Evolutionary conservation across 2,888 invertebrate genomes (phyloP).

Genomic region (Stenichneumon culpator): DNA sequence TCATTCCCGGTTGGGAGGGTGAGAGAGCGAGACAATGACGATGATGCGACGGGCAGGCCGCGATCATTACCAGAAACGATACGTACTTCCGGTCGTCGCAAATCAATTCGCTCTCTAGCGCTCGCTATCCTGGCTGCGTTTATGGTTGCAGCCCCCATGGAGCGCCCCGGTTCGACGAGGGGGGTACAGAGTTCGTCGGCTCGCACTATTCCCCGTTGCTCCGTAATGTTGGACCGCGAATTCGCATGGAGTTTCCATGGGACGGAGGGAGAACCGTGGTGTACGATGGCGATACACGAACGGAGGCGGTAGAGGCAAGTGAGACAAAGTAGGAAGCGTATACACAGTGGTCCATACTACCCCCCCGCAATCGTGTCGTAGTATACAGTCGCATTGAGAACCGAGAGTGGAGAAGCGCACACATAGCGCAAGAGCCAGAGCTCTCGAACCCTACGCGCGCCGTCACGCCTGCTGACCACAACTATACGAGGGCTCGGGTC

Average conservation of each 20-base stretch:
- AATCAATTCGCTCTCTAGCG: constrained; percentile 81
- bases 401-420: constrained; percentile 56
- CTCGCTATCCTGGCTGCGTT: constrained; percentile 73
- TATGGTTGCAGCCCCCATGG: constrained; percentile 82
- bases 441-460: constrained; percentile 76
- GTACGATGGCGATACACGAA: constrained; percentile 50
- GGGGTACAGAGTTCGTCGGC: constrained; percentile 35
- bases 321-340: constrained; percentile 15
- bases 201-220: constrained; percentile 64
- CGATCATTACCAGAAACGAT: constrained; percentile 84
- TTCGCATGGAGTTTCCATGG: constrained; percentile 46
- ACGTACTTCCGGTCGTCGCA: constrained; percentile 82
- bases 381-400: constrained; percentile 40
- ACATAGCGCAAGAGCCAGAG: constrained; percentile 68
- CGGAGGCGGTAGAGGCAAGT: constrained; percentile 4
- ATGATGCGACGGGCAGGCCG: constrained; percentile 71
- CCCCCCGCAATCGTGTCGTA: background rate
- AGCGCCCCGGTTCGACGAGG: constrained; percentile 75
- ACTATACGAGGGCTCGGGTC: constrained; percentile 81
- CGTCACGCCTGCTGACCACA: constrained; percentile 84
- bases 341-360: background rate
- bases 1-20: constrained; percentile 22
- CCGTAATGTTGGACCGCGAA: constrained; percentile 31
- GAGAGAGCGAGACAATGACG: constrained; percentile 78
- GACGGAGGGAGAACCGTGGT: constrained; percentile 70